phyloP scores from a whole-genome alignment of 1,140 invertebrate genomes.

The Batillaria attramentaria region DNA sequence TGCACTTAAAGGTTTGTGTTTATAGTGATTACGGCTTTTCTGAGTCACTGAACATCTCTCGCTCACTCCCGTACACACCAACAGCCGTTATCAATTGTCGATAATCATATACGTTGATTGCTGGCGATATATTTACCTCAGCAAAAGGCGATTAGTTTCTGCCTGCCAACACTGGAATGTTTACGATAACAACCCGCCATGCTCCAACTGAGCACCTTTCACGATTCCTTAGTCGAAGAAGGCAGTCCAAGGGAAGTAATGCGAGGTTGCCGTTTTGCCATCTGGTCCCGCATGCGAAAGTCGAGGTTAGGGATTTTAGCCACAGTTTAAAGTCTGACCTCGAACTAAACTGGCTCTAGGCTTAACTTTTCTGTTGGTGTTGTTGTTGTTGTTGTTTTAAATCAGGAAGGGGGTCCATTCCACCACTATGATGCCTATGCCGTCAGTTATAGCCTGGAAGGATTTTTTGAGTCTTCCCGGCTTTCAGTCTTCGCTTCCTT shows the following conservation, averaged over 20 bases:
- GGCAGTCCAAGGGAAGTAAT: constrained; percentile 2
- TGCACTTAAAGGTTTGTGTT: not conserved
- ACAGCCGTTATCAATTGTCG: not conserved
- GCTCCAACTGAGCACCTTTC: not conserved
- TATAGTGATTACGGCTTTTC: not conserved
- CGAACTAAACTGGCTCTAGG: too few relatives aligned
- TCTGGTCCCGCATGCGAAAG: not conserved
- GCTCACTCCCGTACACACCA: not conserved
- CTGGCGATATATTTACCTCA: not conserved
- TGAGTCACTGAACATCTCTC: not conserved
- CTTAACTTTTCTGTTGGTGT: too few relatives aligned
- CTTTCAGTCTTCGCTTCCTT: too few relatives aligned
- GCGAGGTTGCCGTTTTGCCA: not conserved
- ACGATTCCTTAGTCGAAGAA: not conserved
- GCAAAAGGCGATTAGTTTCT: not conserved
- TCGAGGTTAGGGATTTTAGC: too few relatives aligned
- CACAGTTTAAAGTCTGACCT: too few relatives aligned
- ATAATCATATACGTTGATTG: not conserved
- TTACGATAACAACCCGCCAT: constrained; percentile 24
- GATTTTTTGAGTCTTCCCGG: too few relatives aligned
- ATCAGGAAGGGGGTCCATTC: too few relatives aligned
- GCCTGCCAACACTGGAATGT: constrained; percentile 19
- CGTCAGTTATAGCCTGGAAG: too few relatives aligned
- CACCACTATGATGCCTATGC: too few relatives aligned
- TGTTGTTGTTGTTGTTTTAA: too few relatives aligned